Percentiles rank a stretch among this genome's conserved stretches.
Conservation (phyloP, 2,113 vertebrate genomes). For the Haplotaxodon microlepis region DNA sequence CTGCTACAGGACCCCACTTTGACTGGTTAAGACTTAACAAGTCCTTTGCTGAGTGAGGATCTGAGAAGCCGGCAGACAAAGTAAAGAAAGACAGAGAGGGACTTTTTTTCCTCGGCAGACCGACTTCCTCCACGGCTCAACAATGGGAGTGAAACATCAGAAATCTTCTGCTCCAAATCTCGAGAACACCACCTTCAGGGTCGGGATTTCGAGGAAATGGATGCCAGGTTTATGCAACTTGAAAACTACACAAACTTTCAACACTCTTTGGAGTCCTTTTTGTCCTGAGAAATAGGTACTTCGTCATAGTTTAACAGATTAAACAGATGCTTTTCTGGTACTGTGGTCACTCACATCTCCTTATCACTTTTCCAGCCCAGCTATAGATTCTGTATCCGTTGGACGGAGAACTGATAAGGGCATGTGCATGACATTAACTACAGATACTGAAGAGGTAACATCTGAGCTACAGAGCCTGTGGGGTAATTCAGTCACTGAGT, state of each 20-base stretch:
- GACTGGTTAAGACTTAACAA: constrained; percentile 1
- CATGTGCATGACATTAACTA: constrained; percentile 78
- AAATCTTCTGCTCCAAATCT: background rate
- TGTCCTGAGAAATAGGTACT: background rate
- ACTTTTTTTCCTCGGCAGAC: background rate
- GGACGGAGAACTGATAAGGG: constrained; percentile 99
- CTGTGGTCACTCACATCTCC: constrained; percentile 80
- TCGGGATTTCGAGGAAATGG: background rate
- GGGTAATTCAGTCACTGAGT: background rate
- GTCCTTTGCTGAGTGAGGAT: background rate
- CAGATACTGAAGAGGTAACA: constrained; percentile 27
- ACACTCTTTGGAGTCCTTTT: background rate
- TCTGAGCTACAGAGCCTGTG: background rate
- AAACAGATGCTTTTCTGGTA: background rate
- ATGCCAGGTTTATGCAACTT: background rate
- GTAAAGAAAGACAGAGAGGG: background rate
- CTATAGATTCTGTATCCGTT: constrained; percentile 83
- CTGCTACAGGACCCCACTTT: background rate
- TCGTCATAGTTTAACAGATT: background rate
- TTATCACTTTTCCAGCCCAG: constrained; percentile 99
- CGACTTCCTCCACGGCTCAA: background rate
- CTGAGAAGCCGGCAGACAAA: background rate
- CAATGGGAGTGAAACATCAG: background rate
- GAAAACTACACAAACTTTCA: background rate
- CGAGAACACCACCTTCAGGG: background rate